These are phyloP conservation scores for Cephus spinipes DNA, from an alignment of 2,888 invertebrate genomes.

Conservation along the genomic window DNA sequence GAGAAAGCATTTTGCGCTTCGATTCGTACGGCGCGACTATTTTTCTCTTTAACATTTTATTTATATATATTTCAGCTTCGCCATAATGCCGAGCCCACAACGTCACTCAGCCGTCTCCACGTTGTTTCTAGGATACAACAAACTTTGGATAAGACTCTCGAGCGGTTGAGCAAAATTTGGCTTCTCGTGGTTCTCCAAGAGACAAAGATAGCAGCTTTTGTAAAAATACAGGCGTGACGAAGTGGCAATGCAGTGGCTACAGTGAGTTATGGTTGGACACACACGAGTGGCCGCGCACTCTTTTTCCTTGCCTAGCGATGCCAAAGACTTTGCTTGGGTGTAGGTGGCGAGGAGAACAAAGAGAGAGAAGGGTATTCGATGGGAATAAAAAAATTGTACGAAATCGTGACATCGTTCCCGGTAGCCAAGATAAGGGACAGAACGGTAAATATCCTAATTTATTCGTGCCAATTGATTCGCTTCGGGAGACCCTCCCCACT, in stretches of 20 bases:
- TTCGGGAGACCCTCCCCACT: not conserved
- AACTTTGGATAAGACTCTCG: not conserved
- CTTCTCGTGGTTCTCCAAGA: not conserved
- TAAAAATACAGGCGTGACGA: slow-evolving; percentile 53
- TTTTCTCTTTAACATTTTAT: slow-evolving; percentile 14
- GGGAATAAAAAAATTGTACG: slow-evolving; percentile 44
- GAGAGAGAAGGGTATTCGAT: slow-evolving; percentile 27
- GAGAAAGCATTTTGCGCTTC: slow-evolving; percentile 34
- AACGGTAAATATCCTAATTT: slow-evolving; percentile 23
- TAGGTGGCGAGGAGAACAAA: slow-evolving; percentile 21
- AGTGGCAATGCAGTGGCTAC: slow-evolving; percentile 51
- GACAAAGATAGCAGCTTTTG: slow-evolving; percentile 38
- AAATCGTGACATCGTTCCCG: slow-evolving; percentile 54
- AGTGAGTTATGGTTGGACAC: slow-evolving; percentile 58
- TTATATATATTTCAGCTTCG: not conserved
- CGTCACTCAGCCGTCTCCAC: not conserved
- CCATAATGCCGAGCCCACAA: not conserved
- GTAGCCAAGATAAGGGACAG: slow-evolving; percentile 18
- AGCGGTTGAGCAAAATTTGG: not conserved
- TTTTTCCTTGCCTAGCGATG: slow-evolving; percentile 40
- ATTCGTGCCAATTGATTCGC: slow-evolving; percentile 20
- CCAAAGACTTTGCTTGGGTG: slow-evolving; percentile 22
- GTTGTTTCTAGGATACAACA: not conserved
- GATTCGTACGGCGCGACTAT: slow-evolving; percentile 20
- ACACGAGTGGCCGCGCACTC: slow-evolving; percentile 55